Base-by-base conservation (phyloP, 2,888 invertebrate genomes). In the Reticulitermes lucifugus region DNA sequence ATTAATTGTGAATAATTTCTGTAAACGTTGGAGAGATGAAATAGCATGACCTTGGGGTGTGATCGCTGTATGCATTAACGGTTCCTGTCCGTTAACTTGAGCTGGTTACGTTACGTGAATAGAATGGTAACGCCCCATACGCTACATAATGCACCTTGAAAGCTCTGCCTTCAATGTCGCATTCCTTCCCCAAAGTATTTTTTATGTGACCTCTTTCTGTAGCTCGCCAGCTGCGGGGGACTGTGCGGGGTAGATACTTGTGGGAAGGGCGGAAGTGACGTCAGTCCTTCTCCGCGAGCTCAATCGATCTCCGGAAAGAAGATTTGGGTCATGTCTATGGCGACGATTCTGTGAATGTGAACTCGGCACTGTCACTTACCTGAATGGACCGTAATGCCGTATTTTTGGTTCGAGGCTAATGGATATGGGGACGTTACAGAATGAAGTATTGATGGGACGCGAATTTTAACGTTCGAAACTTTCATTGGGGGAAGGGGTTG, bases 241-340 rank as follows among this genome's bases (percentile, higher is more conserved):
- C 22, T 77, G 77, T n/a, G 22, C 77, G 22, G 65, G 25, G 10
- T 29, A 10, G 25, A 35, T 35, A 35, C 35, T 46, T n/a, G 51
- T 3, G 12, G 79, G 51, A 43, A 29, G 51, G 25, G 43, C 65
- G 65, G 46, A 46, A 5, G 70, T 81, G 81, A 81, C 81, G 81
- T 81, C 81, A 81, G 43, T n/a, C 29, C 43, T 43, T 65, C 81
- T 70, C 65, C 65, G 81, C 51, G 81, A 81, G 81, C 81, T 81
- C 55, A 41, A 81, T 81, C 81, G 81, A 81, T 81, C 79, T 79
- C 65, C n/a, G 70, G 65, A 81, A 81, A 35, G 81, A 70, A 81
- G 65, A 81, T 81, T 81, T n/a, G 46, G 81, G 81, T 81, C 81
- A n/a, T 81, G 81, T 29, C 80, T 80, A 60, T 41, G 59, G 59